These are phyloP conservation scores for Diarsia mendica DNA, from an alignment of 2,888 invertebrate species.

Conservation along the genomic window DNA sequence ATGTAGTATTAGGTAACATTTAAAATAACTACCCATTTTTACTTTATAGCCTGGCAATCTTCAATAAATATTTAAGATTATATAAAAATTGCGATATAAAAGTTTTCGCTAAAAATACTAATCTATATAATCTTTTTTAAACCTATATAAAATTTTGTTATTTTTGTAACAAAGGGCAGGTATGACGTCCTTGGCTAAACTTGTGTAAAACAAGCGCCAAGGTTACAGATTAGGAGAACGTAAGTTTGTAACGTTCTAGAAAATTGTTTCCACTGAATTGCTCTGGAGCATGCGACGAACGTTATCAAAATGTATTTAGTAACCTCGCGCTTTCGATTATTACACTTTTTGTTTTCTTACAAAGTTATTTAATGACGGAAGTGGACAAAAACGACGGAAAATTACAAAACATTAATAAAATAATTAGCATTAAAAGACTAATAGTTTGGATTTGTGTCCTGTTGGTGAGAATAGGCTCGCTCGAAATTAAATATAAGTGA, in stretches of 20 bases:
- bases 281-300: slow-evolving; percentile 42
- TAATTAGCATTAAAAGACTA: not conserved
- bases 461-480: not conserved
- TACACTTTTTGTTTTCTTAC: slow-evolving; percentile 7
- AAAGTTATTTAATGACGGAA: not conserved
- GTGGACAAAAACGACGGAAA: not conserved
- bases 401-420: not conserved
- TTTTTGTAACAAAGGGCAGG: slow-evolving; percentile 27
- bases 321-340: not conserved
- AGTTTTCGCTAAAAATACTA: not conserved
- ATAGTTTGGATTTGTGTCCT: not conserved
- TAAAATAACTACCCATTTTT: not conserved
- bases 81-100: not conserved
- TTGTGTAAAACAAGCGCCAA: slow-evolving; percentile 32
- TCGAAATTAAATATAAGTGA: not conserved
- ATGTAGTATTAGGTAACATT: not conserved
- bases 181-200: slow-evolving; percentile 25
- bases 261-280: slow-evolving; percentile 43
- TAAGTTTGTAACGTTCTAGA: slow-evolving; percentile 38
- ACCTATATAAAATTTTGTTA: slow-evolving; percentile 4
- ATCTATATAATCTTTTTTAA: not conserved
- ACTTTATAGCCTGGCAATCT: not conserved
- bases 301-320: slow-evolving; percentile 32
- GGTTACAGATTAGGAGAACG: slow-evolving; percentile 50
- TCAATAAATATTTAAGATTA: not conserved